phyloP scores from a whole-genome alignment of 30 jellyfish, hydroid and myxozoan species.

The Hydractinia symbiolongicarpus region DNA sequence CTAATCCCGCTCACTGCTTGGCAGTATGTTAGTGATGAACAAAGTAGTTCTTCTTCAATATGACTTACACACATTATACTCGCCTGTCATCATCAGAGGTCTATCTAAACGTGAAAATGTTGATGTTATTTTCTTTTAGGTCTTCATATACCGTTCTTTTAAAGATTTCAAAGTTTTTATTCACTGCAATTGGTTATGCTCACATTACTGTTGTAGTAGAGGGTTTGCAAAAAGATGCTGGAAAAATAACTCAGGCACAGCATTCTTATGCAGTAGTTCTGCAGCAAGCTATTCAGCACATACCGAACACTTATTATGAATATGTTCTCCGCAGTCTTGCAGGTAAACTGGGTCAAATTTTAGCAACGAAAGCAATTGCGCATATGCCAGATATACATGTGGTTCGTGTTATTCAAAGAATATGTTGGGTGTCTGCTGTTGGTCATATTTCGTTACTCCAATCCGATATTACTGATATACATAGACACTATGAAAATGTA shows the following conservation, averaged over 20 bases:
- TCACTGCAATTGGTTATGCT: constrained; percentile 82
- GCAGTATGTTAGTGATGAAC: too few species aligned
- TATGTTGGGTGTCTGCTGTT: constrained; percentile 82
- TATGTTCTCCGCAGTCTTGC: constrained; percentile 70
- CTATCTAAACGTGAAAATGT: background rate
- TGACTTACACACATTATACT: too few species aligned
- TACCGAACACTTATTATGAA: constrained; percentile 84
- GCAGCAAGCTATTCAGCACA: constrained; percentile 79
- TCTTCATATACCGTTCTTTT: constrained; percentile 75
- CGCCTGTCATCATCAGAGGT: background rate
- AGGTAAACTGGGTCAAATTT: constrained; percentile 71
- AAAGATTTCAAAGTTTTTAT: constrained; percentile 72
- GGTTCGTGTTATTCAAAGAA: constrained; percentile 46
- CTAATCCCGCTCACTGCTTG: too few species aligned
- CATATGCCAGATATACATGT: constrained; percentile 69
- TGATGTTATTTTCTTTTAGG: constrained; percentile 33
- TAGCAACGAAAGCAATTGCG: constrained; percentile 64
- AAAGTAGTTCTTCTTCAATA: too few species aligned
- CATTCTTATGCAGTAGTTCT: constrained; percentile 69
- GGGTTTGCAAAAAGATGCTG: constrained; percentile 74
- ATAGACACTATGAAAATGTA: constrained; percentile 56
- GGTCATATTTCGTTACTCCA: constrained; percentile 57
- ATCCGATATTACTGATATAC: constrained; percentile 45
- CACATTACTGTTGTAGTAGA: constrained; percentile 88
- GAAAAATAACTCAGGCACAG: constrained; percentile 52